phyloP scores from a whole-genome alignment of 2,888 invertebrate species.

The Plagiodera versicolora region DNA sequence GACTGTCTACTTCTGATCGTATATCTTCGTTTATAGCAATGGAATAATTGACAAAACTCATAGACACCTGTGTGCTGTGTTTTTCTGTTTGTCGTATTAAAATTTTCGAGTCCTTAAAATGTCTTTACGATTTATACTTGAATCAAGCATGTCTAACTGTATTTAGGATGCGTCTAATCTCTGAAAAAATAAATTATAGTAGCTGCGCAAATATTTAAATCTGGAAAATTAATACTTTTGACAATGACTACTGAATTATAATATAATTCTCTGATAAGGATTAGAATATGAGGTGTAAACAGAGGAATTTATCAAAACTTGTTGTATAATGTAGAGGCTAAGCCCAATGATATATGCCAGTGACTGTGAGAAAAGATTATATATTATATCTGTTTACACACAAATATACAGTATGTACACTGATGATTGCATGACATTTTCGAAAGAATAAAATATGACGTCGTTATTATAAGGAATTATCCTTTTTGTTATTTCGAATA shows the following conservation, averaged over 20 bases:
- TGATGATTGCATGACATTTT: too few relatives aligned
- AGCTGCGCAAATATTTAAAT: conserved; percentile 28
- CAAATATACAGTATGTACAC: not conserved
- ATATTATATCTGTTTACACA: conserved; percentile 10
- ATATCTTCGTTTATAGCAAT: not conserved
- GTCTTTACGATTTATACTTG: not conserved
- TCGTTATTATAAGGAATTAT: too few relatives aligned
- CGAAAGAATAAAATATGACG: too few relatives aligned
- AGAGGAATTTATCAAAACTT: conserved; percentile 34
- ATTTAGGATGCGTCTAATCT: conserved; percentile 24
- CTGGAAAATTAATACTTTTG: conserved; percentile 32
- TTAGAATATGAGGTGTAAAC: conserved; percentile 33
- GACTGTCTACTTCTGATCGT: not conserved
- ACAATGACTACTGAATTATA: conserved; percentile 34
- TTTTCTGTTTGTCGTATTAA: not conserved
- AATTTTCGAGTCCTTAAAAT: not conserved
- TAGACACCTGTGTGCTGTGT: not conserved
- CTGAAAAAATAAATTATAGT: conserved; percentile 23
- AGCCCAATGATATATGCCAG: conserved; percentile 25
- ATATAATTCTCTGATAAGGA: conserved; percentile 32
- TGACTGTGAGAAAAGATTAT: conserved; percentile 15
- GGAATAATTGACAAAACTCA: not conserved
- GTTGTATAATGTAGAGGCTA: conserved; percentile 31
- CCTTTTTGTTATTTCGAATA: not conserved
- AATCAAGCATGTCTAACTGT: conserved; percentile 1